These are phyloP conservation scores for Lasioglossum zephyrum DNA, from an alignment of 2,888 invertebrate genomes.

Conservation along the genomic window DNA sequence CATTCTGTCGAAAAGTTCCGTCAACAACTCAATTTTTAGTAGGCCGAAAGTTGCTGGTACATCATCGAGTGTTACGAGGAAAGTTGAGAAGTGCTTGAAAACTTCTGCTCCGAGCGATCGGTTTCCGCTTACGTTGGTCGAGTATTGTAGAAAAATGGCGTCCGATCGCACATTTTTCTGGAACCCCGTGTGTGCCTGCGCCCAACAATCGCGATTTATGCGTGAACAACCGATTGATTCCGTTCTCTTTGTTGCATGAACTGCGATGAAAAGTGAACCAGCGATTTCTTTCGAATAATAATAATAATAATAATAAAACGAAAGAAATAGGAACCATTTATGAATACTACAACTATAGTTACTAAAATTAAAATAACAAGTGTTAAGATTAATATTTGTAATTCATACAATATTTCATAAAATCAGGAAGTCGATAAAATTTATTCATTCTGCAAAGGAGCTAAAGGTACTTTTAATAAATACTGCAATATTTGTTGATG, in stretches of 20 bases:
- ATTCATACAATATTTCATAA: too few species aligned
- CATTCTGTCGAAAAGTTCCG: conserved; percentile 31
- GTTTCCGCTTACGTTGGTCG: conserved; percentile 24
- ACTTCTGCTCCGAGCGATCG: conserved; percentile 37
- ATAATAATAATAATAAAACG: too few species aligned
- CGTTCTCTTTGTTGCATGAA: not conserved
- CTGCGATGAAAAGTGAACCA: not conserved
- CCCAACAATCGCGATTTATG: not conserved
- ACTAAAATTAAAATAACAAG: not conserved
- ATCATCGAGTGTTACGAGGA: conserved; percentile 40
- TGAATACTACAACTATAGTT: not conserved
- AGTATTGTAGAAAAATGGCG: conserved; percentile 22
- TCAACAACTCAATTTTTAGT: conserved; percentile 51
- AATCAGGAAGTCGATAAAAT: too few species aligned
- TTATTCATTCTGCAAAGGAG: not conserved
- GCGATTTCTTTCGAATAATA: not conserved
- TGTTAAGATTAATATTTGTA: too few species aligned
- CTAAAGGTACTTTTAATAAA: not conserved
- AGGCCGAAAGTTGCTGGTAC: conserved; percentile 16
- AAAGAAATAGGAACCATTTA: not conserved
- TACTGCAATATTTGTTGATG: too few species aligned
- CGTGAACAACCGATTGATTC: not conserved
- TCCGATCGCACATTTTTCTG: not conserved
- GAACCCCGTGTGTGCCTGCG: not conserved
- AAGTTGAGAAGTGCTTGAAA: conserved; percentile 41